Evolutionary conservation across 2,888 invertebrate genomes (phyloP).

Genomic region (Agonopterix subpropinquella): DNA sequence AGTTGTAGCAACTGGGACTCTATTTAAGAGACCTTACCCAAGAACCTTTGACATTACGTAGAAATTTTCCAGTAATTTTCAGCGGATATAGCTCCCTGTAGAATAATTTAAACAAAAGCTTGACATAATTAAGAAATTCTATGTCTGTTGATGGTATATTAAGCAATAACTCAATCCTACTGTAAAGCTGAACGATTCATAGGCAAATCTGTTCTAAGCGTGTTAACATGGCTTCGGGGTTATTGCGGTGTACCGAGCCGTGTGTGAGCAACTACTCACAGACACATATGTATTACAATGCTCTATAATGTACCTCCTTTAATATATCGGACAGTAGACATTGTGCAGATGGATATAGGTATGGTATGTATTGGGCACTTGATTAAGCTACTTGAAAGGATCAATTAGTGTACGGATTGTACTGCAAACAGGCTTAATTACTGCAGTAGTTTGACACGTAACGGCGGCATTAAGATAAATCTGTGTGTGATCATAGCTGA

Average conservation of each 20-base stretch:
- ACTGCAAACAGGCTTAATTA: slow-evolving; percentile 16
- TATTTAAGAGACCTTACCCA: slow-evolving; percentile 40
- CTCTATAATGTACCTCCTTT: slow-evolving; percentile 9
- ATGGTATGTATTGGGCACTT: slow-evolving; percentile 16
- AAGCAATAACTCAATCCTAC: slow-evolving; percentile 52
- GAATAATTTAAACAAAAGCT: slow-evolving; percentile 14
- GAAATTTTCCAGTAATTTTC: slow-evolving; percentile 24
- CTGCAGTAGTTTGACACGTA: neutral
- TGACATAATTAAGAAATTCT: neutral
- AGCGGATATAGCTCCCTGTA: slow-evolving; percentile 21
- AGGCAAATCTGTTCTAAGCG: slow-evolving; percentile 64
- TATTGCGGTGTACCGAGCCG: slow-evolving; percentile 57
- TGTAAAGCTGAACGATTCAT: slow-evolving; percentile 61
- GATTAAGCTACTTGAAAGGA: slow-evolving; percentile 32
- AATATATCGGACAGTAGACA: slow-evolving; percentile 15
- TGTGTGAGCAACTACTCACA: slow-evolving; percentile 24
- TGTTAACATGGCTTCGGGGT: slow-evolving; percentile 62
- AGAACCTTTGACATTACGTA: slow-evolving; percentile 34
- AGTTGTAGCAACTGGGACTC: slow-evolving; percentile 29
- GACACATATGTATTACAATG: slow-evolving; percentile 15
- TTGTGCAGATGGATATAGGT: slow-evolving; percentile 12
- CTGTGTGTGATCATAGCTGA: slow-evolving; percentile 14
- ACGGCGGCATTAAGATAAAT: neutral
- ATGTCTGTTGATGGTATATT: slow-evolving; percentile 30
- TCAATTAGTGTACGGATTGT: slow-evolving; percentile 30